A percentile compares a stretch with the other conserved stretches of the same genome.
Evolutionary conservation across 2,888 invertebrate species (phyloP).

Genomic region (Hirtodrosophila histrioides): DNA sequence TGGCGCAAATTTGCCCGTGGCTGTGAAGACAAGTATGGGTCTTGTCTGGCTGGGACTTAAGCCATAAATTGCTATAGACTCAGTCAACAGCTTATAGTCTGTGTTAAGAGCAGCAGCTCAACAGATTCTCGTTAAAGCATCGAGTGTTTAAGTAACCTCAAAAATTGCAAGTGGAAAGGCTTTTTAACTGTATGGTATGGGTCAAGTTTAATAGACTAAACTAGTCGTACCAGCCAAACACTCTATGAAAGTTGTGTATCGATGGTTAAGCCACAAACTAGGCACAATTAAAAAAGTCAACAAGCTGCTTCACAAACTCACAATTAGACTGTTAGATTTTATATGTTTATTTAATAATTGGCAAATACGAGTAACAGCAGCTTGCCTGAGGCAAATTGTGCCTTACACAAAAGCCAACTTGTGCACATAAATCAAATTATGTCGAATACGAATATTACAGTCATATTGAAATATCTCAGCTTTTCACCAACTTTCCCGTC

Average conservation of each 20-base stretch:
- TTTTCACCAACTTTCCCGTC: slow-evolving; percentile 16
- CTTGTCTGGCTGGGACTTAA: slow-evolving; percentile 7
- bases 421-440: slow-evolving; percentile 56
- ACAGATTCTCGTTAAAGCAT: background rate
- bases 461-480: slow-evolving; percentile 12
- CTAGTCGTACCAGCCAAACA: background rate
- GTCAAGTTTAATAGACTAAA: slow-evolving; percentile 2
- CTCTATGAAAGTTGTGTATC: background rate
- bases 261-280: too few species aligned
- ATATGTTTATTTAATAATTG: background rate
- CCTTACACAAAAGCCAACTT: background rate
- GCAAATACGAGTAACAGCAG: background rate
- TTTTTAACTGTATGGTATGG: slow-evolving; percentile 3
- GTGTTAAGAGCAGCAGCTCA: background rate
- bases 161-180: background rate
- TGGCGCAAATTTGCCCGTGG: slow-evolving; percentile 21
- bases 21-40: slow-evolving; percentile 28
- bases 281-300: too few species aligned
- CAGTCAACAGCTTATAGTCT: background rate
- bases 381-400: background rate
- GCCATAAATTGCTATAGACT: slow-evolving; percentile 6
- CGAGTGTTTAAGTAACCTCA: slow-evolving; percentile 1
- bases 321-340: background rate
- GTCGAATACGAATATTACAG: slow-evolving; percentile 12
- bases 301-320: background rate